Percentiles rank a stretch among this genome's conserved stretches.
Evolutionary conservation across 2,888 invertebrate genomes (phyloP).

Genomic region (Drosophila falleni): DNA sequence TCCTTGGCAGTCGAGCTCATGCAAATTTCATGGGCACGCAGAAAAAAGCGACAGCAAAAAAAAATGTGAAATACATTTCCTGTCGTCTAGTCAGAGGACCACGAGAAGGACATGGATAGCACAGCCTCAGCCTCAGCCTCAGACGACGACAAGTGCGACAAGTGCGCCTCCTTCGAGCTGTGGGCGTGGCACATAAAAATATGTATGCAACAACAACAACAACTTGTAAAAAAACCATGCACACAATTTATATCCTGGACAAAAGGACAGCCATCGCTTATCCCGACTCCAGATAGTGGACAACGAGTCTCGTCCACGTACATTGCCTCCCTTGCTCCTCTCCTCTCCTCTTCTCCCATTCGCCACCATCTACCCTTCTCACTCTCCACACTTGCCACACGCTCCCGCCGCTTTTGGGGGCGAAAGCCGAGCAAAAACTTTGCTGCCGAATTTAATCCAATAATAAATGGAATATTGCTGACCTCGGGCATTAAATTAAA

Average conservation of each 20-base stretch:
- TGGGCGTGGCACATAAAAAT: slow-evolving; percentile 63
- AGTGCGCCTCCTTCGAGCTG: slow-evolving; percentile 18
- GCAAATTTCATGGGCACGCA: slow-evolving; percentile 83
- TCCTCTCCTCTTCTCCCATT: not conserved
- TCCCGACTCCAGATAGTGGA: slow-evolving; percentile 70
- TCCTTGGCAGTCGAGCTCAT: slow-evolving; percentile 73
- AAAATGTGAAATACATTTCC: slow-evolving; percentile 84
- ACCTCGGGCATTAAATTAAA: slow-evolving; percentile 86
- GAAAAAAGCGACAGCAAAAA: slow-evolving; percentile 77
- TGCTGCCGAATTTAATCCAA: slow-evolving; percentile 85
- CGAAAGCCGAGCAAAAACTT: slow-evolving; percentile 64
- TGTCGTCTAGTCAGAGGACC: slow-evolving; percentile 78
- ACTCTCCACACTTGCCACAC: not conserved
- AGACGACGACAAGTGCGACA: slow-evolving; percentile 67
- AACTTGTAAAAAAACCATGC: slow-evolving; percentile 57
- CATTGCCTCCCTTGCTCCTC: not conserved
- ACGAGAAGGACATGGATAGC: slow-evolving; percentile 46
- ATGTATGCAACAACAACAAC: slow-evolving; percentile 38
- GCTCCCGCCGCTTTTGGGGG: not conserved
- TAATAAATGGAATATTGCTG: slow-evolving; percentile 86
- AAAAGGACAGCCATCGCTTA: slow-evolving; percentile 62
- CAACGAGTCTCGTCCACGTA: slow-evolving; percentile 25
- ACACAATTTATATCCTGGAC: slow-evolving; percentile 71
- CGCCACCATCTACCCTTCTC: not conserved
- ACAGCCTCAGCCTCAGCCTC: slow-evolving; percentile 10